A percentile compares a stretch with the other conserved stretches of the same genome.
Evolutionary conservation across 2,797 vertebrate species (phyloP).

Genomic region (Ambastaia sidthimunki): DNA sequence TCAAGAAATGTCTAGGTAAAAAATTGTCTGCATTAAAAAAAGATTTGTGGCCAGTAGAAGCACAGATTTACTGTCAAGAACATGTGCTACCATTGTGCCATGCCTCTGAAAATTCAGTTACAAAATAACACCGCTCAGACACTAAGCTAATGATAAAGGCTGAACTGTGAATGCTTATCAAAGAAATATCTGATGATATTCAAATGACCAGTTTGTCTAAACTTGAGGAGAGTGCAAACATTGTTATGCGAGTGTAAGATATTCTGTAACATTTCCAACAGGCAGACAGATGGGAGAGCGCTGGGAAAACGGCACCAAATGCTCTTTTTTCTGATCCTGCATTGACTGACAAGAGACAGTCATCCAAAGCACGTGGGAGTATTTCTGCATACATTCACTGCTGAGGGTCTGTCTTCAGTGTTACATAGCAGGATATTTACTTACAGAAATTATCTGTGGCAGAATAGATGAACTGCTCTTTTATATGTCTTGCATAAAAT

Average conservation of each 20-base stretch:
- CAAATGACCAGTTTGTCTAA: neutral
- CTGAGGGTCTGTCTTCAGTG: neutral
- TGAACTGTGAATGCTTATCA: neutral
- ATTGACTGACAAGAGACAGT: slow-evolving; percentile 20
- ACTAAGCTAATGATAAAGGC: neutral
- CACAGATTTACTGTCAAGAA: neutral
- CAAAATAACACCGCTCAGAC: neutral
- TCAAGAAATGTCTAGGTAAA: too few species aligned
- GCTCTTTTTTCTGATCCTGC: slow-evolving; percentile 15
- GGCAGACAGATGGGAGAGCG: slow-evolving; percentile 12
- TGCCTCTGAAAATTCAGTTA: neutral
- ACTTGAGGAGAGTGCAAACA: neutral
- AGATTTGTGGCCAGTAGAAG: too few species aligned
- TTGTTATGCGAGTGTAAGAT: slow-evolving; percentile 18
- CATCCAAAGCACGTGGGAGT: slow-evolving; percentile 25
- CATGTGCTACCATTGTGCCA: neutral
- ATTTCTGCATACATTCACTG: neutral
- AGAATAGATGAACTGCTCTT: too few species aligned
- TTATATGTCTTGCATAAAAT: too few species aligned
- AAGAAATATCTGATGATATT: neutral
- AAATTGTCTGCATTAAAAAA: too few species aligned
- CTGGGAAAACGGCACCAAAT: slow-evolving; percentile 10
- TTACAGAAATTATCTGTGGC: too few species aligned
- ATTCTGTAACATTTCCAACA: slow-evolving; percentile 27
- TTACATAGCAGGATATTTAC: neutral